Base-by-base conservation (phyloP, 2,113 vertebrate genomes). In the Suricata suricatta region DNA sequence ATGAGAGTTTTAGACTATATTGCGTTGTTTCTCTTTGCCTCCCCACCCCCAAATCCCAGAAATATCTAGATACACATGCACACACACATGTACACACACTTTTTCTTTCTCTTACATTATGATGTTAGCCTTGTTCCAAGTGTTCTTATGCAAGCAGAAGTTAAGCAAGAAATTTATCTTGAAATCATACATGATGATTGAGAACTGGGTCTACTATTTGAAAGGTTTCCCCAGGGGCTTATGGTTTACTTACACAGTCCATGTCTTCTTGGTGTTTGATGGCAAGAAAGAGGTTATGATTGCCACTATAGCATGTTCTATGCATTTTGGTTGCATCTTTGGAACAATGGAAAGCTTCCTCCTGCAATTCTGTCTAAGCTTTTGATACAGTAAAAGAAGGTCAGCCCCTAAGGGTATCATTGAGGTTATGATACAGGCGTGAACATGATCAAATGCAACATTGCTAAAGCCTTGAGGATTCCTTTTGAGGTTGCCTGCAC, bases 351-450 rank as follows among this genome's bases (percentile, higher is more conserved):
- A 95, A 85, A 41, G 11, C 27, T 72, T 17, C 52, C 79, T 50
- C 13, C 13, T 94, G 52, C 16, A 74, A 41, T 86, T 92, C 90
- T 97, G 33, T 35, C 50, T 38, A 44, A 66, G 31, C 11, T 81
- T 97, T 95, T 92, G 74, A 90, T 90, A 92, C 50, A 69, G 33
- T 35, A 21, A 79, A 96, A 96, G 41, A 93, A 90, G 71, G 21
- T 66, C 66, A 50, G 27, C 88, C 84, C 80, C 80, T 69, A 41
- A 82, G 89, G 83, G 87, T 38, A 9, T 88, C 52, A 38, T 25
- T 38, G 89, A 95, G 81, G 60, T 93, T 97, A 88, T 88, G 64
- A 92, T 82, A 85, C 14, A 79, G 44, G 23, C 7, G 60, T 57
- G 60, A 88, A 57, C 16, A 64, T 50, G 69, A 97, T 97, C 87